Base-by-base conservation (phyloP, 2,113 vertebrate species). In the Arothron firmamentum region DNA sequence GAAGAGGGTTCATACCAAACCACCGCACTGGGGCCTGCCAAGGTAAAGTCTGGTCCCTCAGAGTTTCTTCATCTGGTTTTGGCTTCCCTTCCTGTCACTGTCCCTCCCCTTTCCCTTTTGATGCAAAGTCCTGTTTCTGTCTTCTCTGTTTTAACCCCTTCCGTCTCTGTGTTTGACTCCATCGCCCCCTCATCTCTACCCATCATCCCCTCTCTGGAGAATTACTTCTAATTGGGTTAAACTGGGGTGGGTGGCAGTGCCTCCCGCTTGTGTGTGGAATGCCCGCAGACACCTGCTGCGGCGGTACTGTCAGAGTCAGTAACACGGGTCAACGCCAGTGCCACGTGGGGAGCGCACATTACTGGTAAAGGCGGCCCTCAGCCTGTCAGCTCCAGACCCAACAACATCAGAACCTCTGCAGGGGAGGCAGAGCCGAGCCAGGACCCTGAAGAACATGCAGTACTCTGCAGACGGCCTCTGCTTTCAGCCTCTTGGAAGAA, bases 1-100 rank as follows among this genome's bases (percentile, higher is more conserved):
- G 97, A 28, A 85, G 97, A 2, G 96, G 97, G 62, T 98, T 99
- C 90, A 99, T 98, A 70, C 96, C 95, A 18, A 99, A 98, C 83
- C 94, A 97, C 66, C 94, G 95, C 60, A 96, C 94, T 0, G 96
- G 97, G 70, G 96, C 96, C 25, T 99, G 97, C 90, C 97, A 99
- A 95, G 96, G 96, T 98, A 92, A 83, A 82, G 74, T 79, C 83
- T 83, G 75, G 42, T 50, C 28, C 48, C 54, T 60, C 14, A 4
- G 45, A 47, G 25, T 43, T 42, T 75, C 61, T 60, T 55, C 67
- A 59, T 79, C 51, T 71, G 41, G 70, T 62, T 75, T 68, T 63
- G 20, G 42, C 56, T 64, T 66, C 49, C 42, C 34, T 21, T 52
- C 16, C 58, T 62, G 55, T 60, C 61, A 50, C 56, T 50, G 25